Conservation (phyloP, 2,113 vertebrate species). For the Pituophis catenifer region DNA sequence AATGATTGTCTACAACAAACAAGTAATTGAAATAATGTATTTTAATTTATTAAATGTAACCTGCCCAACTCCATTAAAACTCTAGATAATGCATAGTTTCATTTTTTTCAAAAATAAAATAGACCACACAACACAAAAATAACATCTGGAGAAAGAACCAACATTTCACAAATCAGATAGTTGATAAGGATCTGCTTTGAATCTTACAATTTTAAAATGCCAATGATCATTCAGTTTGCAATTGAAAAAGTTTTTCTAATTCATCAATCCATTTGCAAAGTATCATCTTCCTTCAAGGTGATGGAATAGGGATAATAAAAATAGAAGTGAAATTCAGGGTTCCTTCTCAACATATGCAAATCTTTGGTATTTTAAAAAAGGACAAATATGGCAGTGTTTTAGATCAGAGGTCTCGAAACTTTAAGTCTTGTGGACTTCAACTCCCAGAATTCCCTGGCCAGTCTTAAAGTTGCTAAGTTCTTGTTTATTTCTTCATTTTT, state of each 20-base stretch:
- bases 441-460: neutral
- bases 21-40: slow-evolving; percentile 40
- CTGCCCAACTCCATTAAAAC: neutral
- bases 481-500: neutral
- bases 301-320: neutral
- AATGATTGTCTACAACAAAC: slow-evolving; percentile 45
- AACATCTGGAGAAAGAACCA: neutral
- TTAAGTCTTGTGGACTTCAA: neutral
- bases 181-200: neutral
- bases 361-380: neutral
- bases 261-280: neutral
- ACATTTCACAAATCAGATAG: neutral
- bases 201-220: neutral
- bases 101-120: neutral
- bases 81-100: neutral
- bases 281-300: neutral
- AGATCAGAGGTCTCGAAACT: neutral
- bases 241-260: neutral
- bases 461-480: neutral
- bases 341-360: neutral
- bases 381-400: neutral
- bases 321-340: neutral
- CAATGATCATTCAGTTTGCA: neutral
- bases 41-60: neutral
- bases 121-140: neutral